phyloP scores from a whole-genome alignment of 2,888 invertebrate species.

The Synanthedon tipuliformis region DNA sequence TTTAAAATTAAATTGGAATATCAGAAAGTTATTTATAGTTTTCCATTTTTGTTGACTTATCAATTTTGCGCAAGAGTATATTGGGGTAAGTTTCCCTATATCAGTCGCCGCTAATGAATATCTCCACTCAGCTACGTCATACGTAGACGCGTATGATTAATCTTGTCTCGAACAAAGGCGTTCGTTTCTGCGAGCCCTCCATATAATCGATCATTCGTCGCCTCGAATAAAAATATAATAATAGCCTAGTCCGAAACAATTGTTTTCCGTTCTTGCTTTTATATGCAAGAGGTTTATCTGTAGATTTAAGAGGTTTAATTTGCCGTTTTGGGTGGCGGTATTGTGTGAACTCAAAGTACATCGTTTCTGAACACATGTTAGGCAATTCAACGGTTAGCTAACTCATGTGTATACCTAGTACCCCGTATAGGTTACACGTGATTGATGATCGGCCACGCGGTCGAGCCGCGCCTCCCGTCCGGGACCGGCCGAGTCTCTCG shows the following conservation, averaged over 20 bases:
- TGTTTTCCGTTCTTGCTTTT: conserved; percentile 20
- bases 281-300: not conserved
- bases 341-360: not conserved
- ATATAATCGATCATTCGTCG: conserved; percentile 60
- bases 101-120: conserved; percentile 48
- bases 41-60: not conserved
- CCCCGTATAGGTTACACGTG: conserved; percentile 4
- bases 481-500: not conserved
- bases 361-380: not conserved
- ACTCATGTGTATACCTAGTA: not conserved
- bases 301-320: no score
- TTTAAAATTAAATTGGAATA: conserved; percentile 9
- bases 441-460: conserved; percentile 15
- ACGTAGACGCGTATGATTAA: conserved; percentile 55
- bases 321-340: not conserved
- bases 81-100: conserved; percentile 21
- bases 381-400: not conserved
- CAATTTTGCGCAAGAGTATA: conserved; percentile 8
- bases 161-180: conserved; percentile 59
- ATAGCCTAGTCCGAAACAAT: conserved; percentile 39
- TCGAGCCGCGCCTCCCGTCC: conserved; percentile 8
- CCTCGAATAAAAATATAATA: conserved; percentile 65
- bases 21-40: conserved; percentile 3
- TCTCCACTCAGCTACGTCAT: conserved; percentile 46
- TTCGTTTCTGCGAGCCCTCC: conserved; percentile 50